Percentiles rank a stretch among this genome's conserved stretches.
These are phyloP conservation scores for Laspeyria flexula DNA, from an alignment of 2,888 invertebrate species.

Conservation along the genomic window DNA sequence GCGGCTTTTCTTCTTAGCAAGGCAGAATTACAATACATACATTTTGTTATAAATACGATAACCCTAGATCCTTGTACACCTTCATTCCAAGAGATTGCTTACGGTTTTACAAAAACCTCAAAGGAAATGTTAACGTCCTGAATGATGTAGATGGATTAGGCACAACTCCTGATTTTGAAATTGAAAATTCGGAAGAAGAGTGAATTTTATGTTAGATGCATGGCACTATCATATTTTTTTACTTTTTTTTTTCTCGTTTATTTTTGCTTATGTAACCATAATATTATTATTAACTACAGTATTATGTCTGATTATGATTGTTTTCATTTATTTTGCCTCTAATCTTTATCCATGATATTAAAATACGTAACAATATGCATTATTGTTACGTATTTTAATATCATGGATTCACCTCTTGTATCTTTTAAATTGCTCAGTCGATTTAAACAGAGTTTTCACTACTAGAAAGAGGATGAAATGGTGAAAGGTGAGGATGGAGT, in stretches of 20 bases:
- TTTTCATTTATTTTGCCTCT: constrained; percentile 1
- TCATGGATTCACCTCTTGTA: constrained; percentile 1
- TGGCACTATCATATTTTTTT: background rate
- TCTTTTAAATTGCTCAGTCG: constrained; percentile 14
- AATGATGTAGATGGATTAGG: constrained; percentile 7
- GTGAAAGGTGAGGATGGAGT: too few relatives aligned
- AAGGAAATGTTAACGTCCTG: background rate
- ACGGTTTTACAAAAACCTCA: constrained; percentile 6
- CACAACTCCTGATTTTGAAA: constrained; percentile 3
- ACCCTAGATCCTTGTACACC: background rate
- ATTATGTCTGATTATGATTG: constrained; percentile 2
- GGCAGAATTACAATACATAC: too few relatives aligned
- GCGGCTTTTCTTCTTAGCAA: too few relatives aligned
- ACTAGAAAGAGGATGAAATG: too few relatives aligned
- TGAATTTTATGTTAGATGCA: constrained; percentile 5
- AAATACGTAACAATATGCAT: constrained; percentile 1
- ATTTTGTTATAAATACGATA: too few relatives aligned
- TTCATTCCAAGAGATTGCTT: constrained; percentile 2
- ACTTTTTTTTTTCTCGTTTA: background rate
- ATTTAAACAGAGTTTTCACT: too few relatives aligned
- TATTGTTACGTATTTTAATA: too few relatives aligned
- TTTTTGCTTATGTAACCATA: constrained; percentile 2
- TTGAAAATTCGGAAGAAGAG: background rate
- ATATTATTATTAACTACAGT: background rate
- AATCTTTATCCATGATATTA: constrained; percentile 1